A percentile compares a stretch with the other conserved stretches of the same genome.
Evolutionary conservation across 2,113 vertebrate genomes (phyloP).

Genomic region (Otis tarda): DNA sequence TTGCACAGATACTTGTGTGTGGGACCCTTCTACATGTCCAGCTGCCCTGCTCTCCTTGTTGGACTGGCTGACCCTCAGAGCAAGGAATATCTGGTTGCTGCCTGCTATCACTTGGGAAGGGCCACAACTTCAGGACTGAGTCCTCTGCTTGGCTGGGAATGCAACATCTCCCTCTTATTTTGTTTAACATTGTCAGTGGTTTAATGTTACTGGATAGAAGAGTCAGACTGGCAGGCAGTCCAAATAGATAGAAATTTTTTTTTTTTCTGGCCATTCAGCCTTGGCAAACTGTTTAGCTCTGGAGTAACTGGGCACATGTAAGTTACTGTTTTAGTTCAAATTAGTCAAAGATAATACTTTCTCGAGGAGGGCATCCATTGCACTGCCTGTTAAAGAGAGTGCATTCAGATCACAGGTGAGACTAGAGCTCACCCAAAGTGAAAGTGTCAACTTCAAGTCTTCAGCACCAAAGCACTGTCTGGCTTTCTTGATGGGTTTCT

Average conservation of each 20-base stretch:
- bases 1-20: background rate
- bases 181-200: background rate
- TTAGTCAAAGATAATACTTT: fast-evolving
- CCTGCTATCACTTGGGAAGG: background rate
- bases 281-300: background rate
- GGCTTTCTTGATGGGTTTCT: background rate
- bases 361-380: background rate
- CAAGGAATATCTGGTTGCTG: background rate
- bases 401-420: background rate
- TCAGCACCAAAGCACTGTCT: background rate
- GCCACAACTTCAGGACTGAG: background rate
- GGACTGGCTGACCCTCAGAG: background rate
- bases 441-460: background rate
- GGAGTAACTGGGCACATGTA: fast-evolving
- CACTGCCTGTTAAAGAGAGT: background rate
- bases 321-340: background rate
- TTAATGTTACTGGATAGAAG: background rate
- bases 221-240: background rate
- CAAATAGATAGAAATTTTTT: background rate
- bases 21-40: background rate
- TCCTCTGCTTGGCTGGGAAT: fast-evolving
- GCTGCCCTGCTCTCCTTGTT: background rate
- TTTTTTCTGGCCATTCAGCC: background rate
- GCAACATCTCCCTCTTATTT: background rate
- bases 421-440: background rate